Conservation (phyloP, 2,888 invertebrate genomes). For the Uropetala carovei region DNA sequence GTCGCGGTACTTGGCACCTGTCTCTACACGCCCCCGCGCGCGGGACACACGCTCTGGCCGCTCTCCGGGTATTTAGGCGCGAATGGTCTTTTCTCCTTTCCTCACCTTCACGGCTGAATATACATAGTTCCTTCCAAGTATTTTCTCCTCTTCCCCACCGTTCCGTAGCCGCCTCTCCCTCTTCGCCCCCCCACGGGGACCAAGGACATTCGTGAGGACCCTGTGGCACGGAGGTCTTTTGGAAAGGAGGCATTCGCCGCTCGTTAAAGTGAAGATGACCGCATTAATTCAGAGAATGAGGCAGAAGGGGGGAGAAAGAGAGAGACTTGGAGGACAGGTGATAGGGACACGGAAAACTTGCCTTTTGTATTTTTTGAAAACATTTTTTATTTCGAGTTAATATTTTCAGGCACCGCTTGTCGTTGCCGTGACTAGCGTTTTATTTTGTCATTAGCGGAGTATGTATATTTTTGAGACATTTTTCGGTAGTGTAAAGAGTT, state of each 20-base stretch:
- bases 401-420: no score
- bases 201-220: background rate
- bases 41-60: slow-evolving; percentile 44
- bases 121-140: background rate
- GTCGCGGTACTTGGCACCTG: slow-evolving; percentile 50
- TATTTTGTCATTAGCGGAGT: no score
- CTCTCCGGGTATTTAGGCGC: slow-evolving; percentile 53
- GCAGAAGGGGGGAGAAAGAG: background rate
- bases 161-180: background rate
- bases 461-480: no score
- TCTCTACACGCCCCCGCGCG: slow-evolving; percentile 5
- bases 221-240: background rate
- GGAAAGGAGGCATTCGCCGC: background rate
- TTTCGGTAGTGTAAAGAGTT: no score
- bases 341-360: no score
- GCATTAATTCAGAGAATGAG: slow-evolving; percentile 40
- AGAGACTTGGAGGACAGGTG: background rate
- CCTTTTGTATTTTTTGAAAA: background rate
- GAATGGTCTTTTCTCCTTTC: background rate
- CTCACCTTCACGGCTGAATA: background rate
- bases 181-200: slow-evolving; percentile 29
- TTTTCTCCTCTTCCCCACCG: background rate
- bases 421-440: no score
- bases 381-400: background rate
- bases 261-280: slow-evolving; percentile 18